These are phyloP conservation scores for Bambusicola thoracicus DNA, from an alignment of 2,113 vertebrate species.

Conservation along the genomic window DNA sequence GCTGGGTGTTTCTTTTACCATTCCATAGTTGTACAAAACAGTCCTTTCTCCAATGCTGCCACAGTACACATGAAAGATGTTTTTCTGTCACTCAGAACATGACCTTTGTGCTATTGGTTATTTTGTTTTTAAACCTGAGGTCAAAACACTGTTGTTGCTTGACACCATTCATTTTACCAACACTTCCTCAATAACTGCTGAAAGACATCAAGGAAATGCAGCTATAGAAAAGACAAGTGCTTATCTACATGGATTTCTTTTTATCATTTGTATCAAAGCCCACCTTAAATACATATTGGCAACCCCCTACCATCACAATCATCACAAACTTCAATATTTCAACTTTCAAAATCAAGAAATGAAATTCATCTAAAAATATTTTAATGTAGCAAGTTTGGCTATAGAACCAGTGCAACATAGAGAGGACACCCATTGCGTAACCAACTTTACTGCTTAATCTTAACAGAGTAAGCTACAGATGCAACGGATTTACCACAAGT, in stretches of 20 bases:
- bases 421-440: conserved; percentile 47
- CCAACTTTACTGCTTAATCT: conserved; percentile 66
- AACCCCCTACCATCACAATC: background rate
- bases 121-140: background rate
- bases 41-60: background rate
- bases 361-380: conserved; percentile 60
- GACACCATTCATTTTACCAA: background rate
- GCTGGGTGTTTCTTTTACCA: background rate
- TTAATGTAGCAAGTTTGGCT: conserved; percentile 65
- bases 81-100: background rate
- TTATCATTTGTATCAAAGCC: background rate
- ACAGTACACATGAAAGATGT: background rate
- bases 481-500: conserved; percentile 40
- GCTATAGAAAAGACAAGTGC: background rate
- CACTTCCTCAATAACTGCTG: background rate
- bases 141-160: background rate
- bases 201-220: background rate
- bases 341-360: conserved; percentile 39
- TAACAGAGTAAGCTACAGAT: conserved; percentile 59
- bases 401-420: conserved; percentile 60
- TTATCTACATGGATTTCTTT: background rate
- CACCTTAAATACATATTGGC: background rate
- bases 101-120: background rate
- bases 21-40: background rate
- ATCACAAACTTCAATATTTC: background rate